phyloP scores from a whole-genome alignment of 1,140 invertebrate species.

The Hestina assimilis region DNA sequence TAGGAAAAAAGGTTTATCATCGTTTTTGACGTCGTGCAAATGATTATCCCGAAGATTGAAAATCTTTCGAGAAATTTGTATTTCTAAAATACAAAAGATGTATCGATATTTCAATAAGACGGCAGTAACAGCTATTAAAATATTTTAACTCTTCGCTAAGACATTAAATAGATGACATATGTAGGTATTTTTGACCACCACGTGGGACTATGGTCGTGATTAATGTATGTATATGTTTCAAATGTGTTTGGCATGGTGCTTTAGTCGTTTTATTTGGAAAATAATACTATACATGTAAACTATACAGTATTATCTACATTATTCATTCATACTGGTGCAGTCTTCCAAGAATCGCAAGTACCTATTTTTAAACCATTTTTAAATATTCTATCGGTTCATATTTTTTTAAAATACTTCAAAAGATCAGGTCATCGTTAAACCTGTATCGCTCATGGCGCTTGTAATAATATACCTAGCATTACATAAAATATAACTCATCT shows the following conservation, averaged over 20 bases:
- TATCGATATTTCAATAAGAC: constrained; percentile 20
- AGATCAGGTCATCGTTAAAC: constrained; percentile 6
- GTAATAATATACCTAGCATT: constrained; percentile 14
- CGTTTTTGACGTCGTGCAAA: constrained; percentile 61
- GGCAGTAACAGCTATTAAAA: constrained; percentile 20
- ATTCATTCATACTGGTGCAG: constrained; percentile 60
- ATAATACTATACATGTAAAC: constrained; percentile 55
- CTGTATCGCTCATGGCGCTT: constrained; percentile 15
- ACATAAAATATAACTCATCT: constrained; percentile 22
- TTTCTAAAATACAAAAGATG: constrained; percentile 67
- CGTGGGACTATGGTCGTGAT: constrained; percentile 41
- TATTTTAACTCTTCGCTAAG: constrained; percentile 29
- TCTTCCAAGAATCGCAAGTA: constrained; percentile 65
- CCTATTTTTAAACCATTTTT: constrained; percentile 40
- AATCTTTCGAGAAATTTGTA: constrained; percentile 68
- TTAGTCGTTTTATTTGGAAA: constrained; percentile 66
- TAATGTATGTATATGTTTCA: constrained; percentile 50
- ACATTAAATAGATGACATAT: constrained; percentile 32
- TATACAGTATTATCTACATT: constrained; percentile 69
- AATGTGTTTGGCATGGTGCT: constrained; percentile 72
- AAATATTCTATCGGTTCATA: constrained; percentile 25
- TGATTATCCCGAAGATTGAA: constrained; percentile 65
- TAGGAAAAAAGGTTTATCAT: constrained; percentile 53
- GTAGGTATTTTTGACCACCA: constrained; percentile 38
- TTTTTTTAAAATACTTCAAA: constrained; percentile 18